Conservation (phyloP, 2,113 vertebrate species). For the Propithecus coquereli region DNA sequence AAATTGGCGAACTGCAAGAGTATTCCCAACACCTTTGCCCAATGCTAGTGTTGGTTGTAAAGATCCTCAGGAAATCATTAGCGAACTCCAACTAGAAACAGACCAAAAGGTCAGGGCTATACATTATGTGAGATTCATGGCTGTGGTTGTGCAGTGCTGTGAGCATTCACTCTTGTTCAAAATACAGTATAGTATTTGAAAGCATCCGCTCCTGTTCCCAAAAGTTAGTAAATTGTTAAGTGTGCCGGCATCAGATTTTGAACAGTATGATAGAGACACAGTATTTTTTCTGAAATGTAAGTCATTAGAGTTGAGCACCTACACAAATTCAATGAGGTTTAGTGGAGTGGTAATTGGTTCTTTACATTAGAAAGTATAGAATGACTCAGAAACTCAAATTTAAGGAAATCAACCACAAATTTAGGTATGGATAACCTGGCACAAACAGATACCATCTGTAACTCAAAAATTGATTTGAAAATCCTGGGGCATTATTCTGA, state of each 20-base stretch:
- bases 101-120: background rate
- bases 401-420: background rate
- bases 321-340: constrained; percentile 61
- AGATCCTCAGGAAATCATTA: background rate
- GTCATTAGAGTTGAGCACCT: constrained; percentile 50
- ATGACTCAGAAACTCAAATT: constrained; percentile 69
- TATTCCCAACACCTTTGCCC: background rate
- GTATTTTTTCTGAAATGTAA: constrained; percentile 70
- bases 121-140: background rate
- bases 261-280: constrained; percentile 12
- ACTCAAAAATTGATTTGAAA: constrained; percentile 44
- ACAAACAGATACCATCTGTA: constrained; percentile 29
- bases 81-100: background rate
- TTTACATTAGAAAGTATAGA: constrained; percentile 45
- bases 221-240: background rate
- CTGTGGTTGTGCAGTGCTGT: background rate
- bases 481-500: background rate
- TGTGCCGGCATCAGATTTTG: background rate
- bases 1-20: background rate
- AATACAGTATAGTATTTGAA: background rate
- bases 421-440: constrained; percentile 49
- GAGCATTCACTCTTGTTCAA: background rate
- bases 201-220: background rate
- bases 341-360: constrained; percentile 50
- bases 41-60: background rate